Evolutionary conservation across 2,113 vertebrate species (phyloP), one percentile per base, ranked within the genome.

Genomic region (Spea bombifrons): DNA sequence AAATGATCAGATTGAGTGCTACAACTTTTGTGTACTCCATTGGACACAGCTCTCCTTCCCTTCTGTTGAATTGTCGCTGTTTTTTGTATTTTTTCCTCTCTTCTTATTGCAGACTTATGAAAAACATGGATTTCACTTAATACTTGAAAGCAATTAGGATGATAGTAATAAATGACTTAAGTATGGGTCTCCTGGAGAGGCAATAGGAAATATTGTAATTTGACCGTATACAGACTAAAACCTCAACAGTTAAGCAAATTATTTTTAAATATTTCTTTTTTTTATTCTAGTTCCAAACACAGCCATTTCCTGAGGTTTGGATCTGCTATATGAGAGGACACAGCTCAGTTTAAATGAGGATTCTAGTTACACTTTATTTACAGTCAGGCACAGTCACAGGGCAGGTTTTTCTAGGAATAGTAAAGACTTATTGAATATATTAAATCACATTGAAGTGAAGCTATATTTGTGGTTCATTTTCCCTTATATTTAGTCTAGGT

Each of bases 241-340:
- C 55, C 55, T 13, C 55, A 59, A 59, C 50, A 8, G 50, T 30
- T 30, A 2, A 13, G 55, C 55, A 12, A 9, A 59, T 59, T 59
- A 59, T 13, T 8, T 9, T 59, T 59, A 9, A 30, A 30, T 59
- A 59, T 59, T 59, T 13, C 15, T 8, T 59, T 59, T 48, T 69
- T 69, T 48, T 69, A 48, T 69, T 69, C 47, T 67, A 48, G 66
- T n/a, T 69, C 47, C 45, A 65, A 15, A 48, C 17, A 9, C 46
- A 30, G 61, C 46, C 10, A 75, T 75, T 75, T 74, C 45, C 72
- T 74, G 72, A 63, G 72, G 72, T 74, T 61, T 74, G 72, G 72
- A 64, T 64, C 7, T n/a, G 45, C 57, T 61, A 64, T 63, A 9
- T 63, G 8, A 48, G 12, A 74, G 8, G 72, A 16, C 46, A 46